phyloP scores from a whole-genome alignment of 1,140 invertebrate species.

The Macrosteles quadrilineatus region DNA sequence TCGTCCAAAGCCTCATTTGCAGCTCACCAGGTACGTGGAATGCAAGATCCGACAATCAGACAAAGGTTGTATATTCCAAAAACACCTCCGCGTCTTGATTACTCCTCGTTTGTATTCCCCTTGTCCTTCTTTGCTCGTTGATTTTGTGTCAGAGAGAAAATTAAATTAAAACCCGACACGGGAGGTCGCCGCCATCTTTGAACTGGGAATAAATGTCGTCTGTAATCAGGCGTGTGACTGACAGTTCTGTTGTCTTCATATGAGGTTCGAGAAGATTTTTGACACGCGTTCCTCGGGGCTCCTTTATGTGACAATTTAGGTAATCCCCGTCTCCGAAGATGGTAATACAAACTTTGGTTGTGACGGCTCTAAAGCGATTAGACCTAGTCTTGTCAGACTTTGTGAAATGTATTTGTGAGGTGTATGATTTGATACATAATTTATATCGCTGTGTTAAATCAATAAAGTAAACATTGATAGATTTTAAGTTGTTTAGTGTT shows the following conservation, averaged over 20 bases:
- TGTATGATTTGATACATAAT: too few relatives aligned
- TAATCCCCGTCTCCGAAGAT: background rate
- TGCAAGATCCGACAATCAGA: conserved; percentile 7
- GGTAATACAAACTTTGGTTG: too few relatives aligned
- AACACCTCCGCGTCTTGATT: conserved; percentile 15
- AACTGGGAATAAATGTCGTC: conserved; percentile 11
- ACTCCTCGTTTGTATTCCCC: background rate
- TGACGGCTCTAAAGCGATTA: too few relatives aligned
- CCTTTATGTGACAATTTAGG: background rate
- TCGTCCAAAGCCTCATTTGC: too few relatives aligned
- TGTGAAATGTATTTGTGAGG: too few relatives aligned
- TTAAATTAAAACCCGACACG: conserved; percentile 27
- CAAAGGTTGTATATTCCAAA: conserved; percentile 22
- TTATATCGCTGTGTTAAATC: too few relatives aligned
- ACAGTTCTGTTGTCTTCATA: background rate
- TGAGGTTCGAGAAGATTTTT: conserved; percentile 10
- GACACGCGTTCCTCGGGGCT: background rate
- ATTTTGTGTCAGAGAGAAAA: conserved; percentile 19
- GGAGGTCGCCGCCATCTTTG: conserved; percentile 2
- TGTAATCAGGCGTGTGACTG: conserved; percentile 15
- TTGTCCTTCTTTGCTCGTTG: background rate
- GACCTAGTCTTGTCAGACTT: too few relatives aligned
- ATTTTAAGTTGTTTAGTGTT: too few relatives aligned
- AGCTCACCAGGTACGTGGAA: background rate
- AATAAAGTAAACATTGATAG: too few relatives aligned